Evolutionary conservation across 2,113 vertebrate species (phyloP).

Genomic region (Passer montanus): DNA sequence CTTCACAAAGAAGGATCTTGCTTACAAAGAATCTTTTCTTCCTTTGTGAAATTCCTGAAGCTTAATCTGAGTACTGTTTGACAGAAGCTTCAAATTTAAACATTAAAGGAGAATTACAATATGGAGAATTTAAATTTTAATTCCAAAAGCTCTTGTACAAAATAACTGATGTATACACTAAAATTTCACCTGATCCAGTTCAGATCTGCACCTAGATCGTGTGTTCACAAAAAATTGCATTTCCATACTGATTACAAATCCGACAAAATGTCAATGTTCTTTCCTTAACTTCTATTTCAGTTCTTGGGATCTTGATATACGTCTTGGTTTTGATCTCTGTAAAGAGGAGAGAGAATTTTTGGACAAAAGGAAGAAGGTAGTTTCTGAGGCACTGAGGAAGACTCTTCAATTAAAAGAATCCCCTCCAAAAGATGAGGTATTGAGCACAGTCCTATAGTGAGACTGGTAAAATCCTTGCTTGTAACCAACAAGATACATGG

Average conservation of each 20-base stretch:
- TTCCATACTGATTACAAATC: not conserved
- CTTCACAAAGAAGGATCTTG: not conserved
- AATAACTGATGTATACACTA: not conserved
- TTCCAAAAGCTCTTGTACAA: not conserved
- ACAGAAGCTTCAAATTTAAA: not conserved
- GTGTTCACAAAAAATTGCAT: not conserved
- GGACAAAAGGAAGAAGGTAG: constrained; percentile 75
- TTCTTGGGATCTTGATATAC: constrained; percentile 74
- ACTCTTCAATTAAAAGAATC: constrained; percentile 67
- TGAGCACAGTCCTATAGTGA: not conserved
- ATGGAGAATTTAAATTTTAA: not conserved
- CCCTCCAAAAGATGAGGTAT: constrained; percentile 72
- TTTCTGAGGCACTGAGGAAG: constrained; percentile 72
- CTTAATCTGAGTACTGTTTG: not conserved
- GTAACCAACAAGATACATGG: not conserved
- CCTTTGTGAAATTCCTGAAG: not conserved
- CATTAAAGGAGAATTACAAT: not conserved
- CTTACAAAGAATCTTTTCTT: not conserved
- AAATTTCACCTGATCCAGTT: not conserved
- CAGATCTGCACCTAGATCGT: not conserved
- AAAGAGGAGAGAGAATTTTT: constrained; percentile 79
- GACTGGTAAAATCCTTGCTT: not conserved
- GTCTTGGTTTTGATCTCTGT: constrained; percentile 84
- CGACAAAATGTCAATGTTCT: rapidly evolving
- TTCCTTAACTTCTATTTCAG: constrained; percentile 43